Evolutionary conservation across 2,113 vertebrate genomes (phyloP).

Genomic region (Procapra przewalskii): DNA sequence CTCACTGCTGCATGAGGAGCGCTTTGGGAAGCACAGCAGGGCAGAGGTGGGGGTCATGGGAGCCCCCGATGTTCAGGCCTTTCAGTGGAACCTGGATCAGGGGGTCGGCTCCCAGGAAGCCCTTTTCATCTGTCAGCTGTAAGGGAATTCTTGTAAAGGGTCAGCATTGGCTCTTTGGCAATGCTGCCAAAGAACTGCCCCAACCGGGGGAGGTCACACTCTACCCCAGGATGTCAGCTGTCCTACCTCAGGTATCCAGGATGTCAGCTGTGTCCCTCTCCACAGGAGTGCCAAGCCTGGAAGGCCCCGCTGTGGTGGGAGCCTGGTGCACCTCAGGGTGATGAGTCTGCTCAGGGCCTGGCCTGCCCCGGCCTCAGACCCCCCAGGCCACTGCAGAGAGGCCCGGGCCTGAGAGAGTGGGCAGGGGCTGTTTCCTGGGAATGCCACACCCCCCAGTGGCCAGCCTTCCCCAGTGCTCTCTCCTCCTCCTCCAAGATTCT

Average conservation of each 20-base stretch:
- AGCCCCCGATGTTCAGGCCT: not conserved
- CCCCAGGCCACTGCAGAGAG: not conserved
- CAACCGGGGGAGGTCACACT: not conserved
- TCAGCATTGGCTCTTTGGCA: not conserved
- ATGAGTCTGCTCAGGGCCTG: not conserved
- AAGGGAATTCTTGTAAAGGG: not conserved
- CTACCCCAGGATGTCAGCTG: not conserved
- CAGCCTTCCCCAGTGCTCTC: conserved; percentile 14
- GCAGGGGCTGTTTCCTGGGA: conserved; percentile 72
- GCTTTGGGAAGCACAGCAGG: not conserved
- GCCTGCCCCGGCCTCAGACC: not conserved
- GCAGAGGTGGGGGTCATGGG: not conserved
- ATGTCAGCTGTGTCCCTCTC: not conserved
- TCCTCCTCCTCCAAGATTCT: not conserved
- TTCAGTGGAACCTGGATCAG: not conserved
- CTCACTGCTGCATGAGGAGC: not conserved
- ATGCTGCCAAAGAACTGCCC: not conserved
- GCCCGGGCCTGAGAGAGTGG: not conserved
- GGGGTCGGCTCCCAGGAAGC: fast-evolving
- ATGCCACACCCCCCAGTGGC: conserved; percentile 80
- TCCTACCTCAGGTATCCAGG: not conserved
- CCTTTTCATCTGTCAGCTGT: not conserved
- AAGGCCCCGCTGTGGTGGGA: not conserved
- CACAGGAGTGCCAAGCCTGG: too few species aligned
- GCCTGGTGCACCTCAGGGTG: not conserved